Evolutionary conservation across 2,888 invertebrate species (phyloP), one percentile per base, ranked within the genome.

Genomic region (Octodonta nipae): DNA sequence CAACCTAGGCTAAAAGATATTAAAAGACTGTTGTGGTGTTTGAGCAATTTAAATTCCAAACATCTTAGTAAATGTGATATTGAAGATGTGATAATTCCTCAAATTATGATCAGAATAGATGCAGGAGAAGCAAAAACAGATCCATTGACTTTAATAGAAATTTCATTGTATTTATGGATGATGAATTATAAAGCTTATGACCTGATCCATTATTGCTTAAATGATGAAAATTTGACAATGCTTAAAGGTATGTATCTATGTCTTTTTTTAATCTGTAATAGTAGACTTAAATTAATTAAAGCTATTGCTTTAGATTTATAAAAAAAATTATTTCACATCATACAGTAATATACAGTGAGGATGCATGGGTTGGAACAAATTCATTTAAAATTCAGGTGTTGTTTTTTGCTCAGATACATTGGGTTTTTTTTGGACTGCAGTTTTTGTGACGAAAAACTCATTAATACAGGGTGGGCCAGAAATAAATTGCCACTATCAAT

Each of bases 21-120:
- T n/a, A 56, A 58, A 30, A 51, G 59, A 29, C 56, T 66, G 33
- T 45, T 67, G 8, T 65, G 65, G 65, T 47, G 56, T 25, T 38
- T 58, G 15, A 57, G 60, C 42, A 54, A 44, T 34, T 42, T 50
- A 17, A 50, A 59, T 34, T 55, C 55, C 34, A 47, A 46, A 30
- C 25, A 40, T 22, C 25, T 58, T 1, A 37, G 45, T 30, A 31
- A 32, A 26, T 35, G 40, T 15, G 45, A 51, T 34, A 47, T 61
- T 22, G 45, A 51, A 42, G 34, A 41, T 35, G 34, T 55, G 8
- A 45, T 62, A 35, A 42, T 54, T 30, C 52, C 56, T 13, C 51
- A 56, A 40, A 47, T 60, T 16, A 10, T 43, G 5, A 36, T 43
- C 28, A 43, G 54, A 33, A 41, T 56, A 12, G 17, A 47, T 29